A percentile compares a stretch with the other conserved stretches of the same genome.
Conservation (phyloP, 2,113 vertebrate species). For the Plecturocebus donacophilus region DNA sequence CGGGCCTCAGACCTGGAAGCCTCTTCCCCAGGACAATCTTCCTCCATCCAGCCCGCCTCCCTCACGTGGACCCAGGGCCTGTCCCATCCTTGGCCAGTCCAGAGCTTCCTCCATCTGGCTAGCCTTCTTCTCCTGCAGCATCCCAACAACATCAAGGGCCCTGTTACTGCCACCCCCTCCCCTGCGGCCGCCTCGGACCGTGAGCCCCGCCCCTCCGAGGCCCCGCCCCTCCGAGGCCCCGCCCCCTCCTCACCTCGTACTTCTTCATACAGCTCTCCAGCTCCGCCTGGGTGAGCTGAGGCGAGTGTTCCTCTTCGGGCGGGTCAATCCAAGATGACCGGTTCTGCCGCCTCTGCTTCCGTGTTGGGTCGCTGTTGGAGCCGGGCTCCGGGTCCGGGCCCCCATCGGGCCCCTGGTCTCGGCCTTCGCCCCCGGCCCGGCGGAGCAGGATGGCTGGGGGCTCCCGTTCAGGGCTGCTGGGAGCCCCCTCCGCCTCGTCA, state of each 20-base stretch:
- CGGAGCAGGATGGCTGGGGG: constrained; percentile 57
- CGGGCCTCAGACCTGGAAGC: accelerated
- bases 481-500: constrained; percentile 87
- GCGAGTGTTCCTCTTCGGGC: constrained; percentile 88
- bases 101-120: neutral
- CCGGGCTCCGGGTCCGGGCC: constrained; percentile 37
- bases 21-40: neutral
- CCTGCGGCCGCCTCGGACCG: neutral
- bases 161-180: accelerated
- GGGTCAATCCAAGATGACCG: constrained; percentile 96
- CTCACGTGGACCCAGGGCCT: neutral
- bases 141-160: neutral
- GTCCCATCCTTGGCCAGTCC: neutral
- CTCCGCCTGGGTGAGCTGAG: constrained; percentile 94
- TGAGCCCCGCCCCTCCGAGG: neutral
- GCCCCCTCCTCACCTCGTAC: constrained; percentile 87
- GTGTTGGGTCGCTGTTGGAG: constrained; percentile 75
- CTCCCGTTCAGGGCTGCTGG: constrained; percentile 57
- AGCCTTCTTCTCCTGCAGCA: neutral
- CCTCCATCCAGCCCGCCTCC: neutral
- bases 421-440: neutral
- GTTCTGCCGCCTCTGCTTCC: constrained; percentile 83
- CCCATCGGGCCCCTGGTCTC: constrained; percentile 10
- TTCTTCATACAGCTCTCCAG: constrained; percentile 98
- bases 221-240: neutral